Conservation (phyloP, 2,888 invertebrate genomes). For the Archips crataeganus region DNA sequence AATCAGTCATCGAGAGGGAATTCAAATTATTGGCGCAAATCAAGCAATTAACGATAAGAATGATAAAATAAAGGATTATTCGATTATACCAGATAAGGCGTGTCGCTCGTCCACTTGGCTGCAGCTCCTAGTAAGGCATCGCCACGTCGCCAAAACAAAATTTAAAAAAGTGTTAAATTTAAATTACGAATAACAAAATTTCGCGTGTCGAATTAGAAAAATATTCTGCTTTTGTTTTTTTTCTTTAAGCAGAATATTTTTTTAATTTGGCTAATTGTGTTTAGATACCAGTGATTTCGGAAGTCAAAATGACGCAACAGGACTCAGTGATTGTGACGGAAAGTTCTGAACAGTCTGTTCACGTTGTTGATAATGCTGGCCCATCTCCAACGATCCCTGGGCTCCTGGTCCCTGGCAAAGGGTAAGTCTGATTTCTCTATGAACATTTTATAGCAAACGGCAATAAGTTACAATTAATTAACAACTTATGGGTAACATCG, state of each 20-base stretch:
- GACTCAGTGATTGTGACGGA: conserved; percentile 69
- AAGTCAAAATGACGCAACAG: conserved; percentile 64
- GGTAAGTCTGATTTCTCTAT: conserved; percentile 27
- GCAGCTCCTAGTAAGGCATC: conserved; percentile 62
- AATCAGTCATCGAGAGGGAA: conserved; percentile 45
- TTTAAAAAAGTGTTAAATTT: conserved; percentile 40
- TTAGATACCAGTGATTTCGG: conserved; percentile 48
- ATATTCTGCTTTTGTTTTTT: conserved; percentile 37
- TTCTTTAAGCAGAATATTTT: conserved; percentile 24
- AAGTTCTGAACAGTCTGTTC: conserved; percentile 47
- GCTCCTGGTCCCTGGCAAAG: conserved; percentile 36
- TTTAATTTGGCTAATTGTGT: conserved; percentile 36
- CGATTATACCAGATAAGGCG: conserved; percentile 67
- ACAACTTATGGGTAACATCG: no score
- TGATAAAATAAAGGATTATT: conserved; percentile 74
- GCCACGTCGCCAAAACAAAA: conserved; percentile 42
- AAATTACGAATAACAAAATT: conserved; percentile 2
- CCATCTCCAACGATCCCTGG: neutral
- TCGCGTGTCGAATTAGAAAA: conserved; percentile 41
- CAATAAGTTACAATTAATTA: no score
- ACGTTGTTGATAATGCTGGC: conserved; percentile 39
- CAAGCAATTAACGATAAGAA: conserved; percentile 63
- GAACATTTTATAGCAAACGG: neutral
- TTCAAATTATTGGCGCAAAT: conserved; percentile 56
- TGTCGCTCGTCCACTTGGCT: conserved; percentile 65